Evolutionary conservation across 2,113 vertebrate species (phyloP), one percentile per base, ranked within the genome.

Genomic region (Osmerus mordax): DNA sequence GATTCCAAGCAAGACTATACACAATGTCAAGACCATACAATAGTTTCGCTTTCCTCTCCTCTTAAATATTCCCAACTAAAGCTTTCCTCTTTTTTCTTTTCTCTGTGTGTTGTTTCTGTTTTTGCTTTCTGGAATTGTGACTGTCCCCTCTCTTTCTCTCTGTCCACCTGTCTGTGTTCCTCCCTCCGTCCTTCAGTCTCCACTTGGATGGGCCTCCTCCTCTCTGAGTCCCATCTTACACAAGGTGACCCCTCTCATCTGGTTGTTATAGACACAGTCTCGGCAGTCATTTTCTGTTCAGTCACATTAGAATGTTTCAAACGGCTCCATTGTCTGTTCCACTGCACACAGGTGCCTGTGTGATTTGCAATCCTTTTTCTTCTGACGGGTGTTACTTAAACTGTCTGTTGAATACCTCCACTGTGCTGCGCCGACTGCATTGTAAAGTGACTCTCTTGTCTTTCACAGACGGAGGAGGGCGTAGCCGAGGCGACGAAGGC

Each of bases 201-300:
- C 94, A 83, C 93, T 95, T 91, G 96, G 94, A 93, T 94, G 93
- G 91, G 92, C 95, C 81, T 87, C 94, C 76, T 86, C 93, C 83
- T 89, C 92, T 71, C 91, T 91, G 81, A 92, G 84, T 90, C 92
- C 92, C 91, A 87, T 90, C 86, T 92, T 75, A 74, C 75, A 75
- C 75, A 87, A 97, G 96, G 96, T 98, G 95, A 93, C 91, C 81
- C 0, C 83, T 86, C 70, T 80, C 79, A 92, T 66, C 65, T 79
- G 71, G 56, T 79, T 60, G 60, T 79, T 52, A 60, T 16, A 9
- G 47, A 47, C 29, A 6, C 61, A 69, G 36, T 11, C 67, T 11
- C 69, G 18, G 36, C 36, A 62, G 36, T 25, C 29, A 6, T 8
- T 68, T 56, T 16, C 55, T 68, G 13, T 12, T 23, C 51, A 13